Evolutionary conservation across 2,113 vertebrate species (phyloP).

Genomic region (Trachemys scripta): DNA sequence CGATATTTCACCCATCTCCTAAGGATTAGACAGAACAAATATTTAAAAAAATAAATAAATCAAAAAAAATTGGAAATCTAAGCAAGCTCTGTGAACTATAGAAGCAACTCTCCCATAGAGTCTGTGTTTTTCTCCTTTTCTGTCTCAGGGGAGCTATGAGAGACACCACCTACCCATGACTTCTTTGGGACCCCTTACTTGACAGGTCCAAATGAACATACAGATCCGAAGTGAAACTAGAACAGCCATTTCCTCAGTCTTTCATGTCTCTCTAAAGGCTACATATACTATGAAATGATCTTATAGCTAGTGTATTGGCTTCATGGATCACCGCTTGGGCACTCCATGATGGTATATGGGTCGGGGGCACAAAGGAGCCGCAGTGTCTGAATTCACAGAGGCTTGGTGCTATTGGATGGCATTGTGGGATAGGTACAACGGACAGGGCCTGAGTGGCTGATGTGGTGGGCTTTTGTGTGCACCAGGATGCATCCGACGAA

Average conservation of each 20-base stretch:
- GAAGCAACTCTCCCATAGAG: slow-evolving; percentile 39
- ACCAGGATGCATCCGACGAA: too few species aligned
- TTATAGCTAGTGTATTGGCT: background rate
- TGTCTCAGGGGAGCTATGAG: slow-evolving; percentile 42
- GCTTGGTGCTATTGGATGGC: background rate
- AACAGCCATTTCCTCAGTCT: background rate
- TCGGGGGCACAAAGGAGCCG: background rate
- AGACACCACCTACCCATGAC: slow-evolving; percentile 65
- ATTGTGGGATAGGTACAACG: accelerated
- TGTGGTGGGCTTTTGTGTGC: accelerated
- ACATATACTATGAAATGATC: background rate
- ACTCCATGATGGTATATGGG: accelerated
- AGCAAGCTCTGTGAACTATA: slow-evolving; percentile 47
- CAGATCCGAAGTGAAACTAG: slow-evolving; percentile 22
- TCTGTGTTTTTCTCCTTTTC: slow-evolving; percentile 46
- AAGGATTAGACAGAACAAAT: slow-evolving; percentile 59
- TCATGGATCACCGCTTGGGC: background rate
- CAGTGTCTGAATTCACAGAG: background rate
- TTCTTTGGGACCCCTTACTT: slow-evolving; percentile 67
- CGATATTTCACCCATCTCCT: slow-evolving; percentile 59
- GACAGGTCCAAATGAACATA: slow-evolving; percentile 25
- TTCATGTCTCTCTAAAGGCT: background rate
- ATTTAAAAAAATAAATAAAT: slow-evolving; percentile 48
- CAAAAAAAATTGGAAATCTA: slow-evolving; percentile 65
- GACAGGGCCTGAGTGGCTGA: background rate